Conservation (phyloP, 2,888 invertebrate species). For the Habroteleia sp. region DNA sequence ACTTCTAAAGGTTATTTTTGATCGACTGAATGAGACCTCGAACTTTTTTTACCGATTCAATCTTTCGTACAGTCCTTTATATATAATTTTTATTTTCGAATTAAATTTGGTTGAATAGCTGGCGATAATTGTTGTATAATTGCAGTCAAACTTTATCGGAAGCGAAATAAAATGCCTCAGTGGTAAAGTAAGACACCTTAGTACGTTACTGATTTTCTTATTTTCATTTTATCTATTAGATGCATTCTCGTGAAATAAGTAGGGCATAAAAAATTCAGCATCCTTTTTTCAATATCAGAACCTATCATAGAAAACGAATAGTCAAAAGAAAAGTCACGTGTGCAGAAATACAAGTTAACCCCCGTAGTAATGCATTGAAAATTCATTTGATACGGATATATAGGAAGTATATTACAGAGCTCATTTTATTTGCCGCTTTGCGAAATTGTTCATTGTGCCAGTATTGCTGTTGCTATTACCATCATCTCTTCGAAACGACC, state of each 20-base stretch:
- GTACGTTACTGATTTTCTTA: background rate
- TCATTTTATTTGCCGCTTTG: constrained; percentile 19
- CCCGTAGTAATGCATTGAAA: constrained; percentile 4
- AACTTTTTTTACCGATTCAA: constrained; percentile 18
- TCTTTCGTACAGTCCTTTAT: constrained; percentile 26
- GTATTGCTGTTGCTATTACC: constrained; percentile 22
- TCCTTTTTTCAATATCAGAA: constrained; percentile 11
- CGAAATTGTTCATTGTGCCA: constrained; percentile 21
- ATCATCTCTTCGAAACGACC: background rate
- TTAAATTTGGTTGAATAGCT: constrained; percentile 1
- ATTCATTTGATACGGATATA: constrained; percentile 6
- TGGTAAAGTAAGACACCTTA: background rate
- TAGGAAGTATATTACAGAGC: constrained; percentile 7
- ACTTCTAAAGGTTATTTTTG: constrained; percentile 46
- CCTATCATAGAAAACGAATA: too few species aligned
- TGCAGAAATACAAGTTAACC: background rate
- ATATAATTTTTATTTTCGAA: constrained; percentile 25
- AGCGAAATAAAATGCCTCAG: background rate
- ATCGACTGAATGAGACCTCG: constrained; percentile 33
- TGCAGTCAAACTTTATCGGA: constrained; percentile 4
- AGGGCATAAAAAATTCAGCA: background rate
- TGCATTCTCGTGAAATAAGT: background rate
- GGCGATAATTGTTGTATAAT: constrained; percentile 27
- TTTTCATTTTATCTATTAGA: background rate
- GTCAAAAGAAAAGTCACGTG: too few species aligned